These are phyloP conservation scores for Danio aesculapii DNA, from an alignment of 2,797 vertebrate genomes.

Conservation along the genomic window DNA sequence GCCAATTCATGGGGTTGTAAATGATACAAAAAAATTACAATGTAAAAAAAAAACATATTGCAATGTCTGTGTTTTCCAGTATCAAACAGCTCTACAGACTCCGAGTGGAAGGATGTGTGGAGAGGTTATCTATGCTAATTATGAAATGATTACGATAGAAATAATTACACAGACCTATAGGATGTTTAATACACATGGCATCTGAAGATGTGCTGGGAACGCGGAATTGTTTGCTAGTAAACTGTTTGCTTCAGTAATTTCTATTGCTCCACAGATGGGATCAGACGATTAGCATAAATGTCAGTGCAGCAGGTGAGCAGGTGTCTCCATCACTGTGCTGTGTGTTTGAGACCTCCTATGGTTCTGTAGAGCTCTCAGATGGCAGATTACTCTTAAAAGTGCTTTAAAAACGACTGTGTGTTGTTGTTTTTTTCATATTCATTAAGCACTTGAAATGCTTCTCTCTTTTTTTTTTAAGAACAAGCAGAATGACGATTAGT, in stretches of 20 bases:
- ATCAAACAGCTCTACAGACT: neutral
- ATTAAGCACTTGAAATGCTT: constrained; percentile 1
- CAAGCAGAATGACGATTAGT: neutral
- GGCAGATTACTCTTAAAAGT: constrained; percentile 4
- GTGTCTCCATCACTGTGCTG: constrained; percentile 1
- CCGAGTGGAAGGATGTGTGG: constrained; percentile 25
- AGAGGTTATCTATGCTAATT: constrained; percentile 36
- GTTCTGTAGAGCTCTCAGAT: constrained; percentile 15
- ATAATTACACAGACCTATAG: constrained; percentile 14
- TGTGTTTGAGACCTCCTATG: constrained; percentile 1
- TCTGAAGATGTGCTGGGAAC: neutral
- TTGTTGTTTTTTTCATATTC: constrained; percentile 14
- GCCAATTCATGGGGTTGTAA: too few species aligned
- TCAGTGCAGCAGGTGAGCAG: constrained; percentile 21
- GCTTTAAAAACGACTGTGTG: constrained; percentile 14
- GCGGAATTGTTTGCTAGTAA: constrained; percentile 14
- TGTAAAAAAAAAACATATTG: too few species aligned
- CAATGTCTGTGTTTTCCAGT: too few species aligned
- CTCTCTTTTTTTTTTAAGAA: constrained; percentile 14
- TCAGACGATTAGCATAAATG: constrained; percentile 40
- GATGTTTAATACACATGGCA: neutral
- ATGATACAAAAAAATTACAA: too few species aligned
- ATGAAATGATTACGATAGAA: constrained; percentile 17
- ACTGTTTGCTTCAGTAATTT: constrained; percentile 37
- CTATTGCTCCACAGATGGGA: constrained; percentile 25